phyloP scores from a whole-genome alignment of 1,140 invertebrate species.

The Magallana angulata region DNA sequence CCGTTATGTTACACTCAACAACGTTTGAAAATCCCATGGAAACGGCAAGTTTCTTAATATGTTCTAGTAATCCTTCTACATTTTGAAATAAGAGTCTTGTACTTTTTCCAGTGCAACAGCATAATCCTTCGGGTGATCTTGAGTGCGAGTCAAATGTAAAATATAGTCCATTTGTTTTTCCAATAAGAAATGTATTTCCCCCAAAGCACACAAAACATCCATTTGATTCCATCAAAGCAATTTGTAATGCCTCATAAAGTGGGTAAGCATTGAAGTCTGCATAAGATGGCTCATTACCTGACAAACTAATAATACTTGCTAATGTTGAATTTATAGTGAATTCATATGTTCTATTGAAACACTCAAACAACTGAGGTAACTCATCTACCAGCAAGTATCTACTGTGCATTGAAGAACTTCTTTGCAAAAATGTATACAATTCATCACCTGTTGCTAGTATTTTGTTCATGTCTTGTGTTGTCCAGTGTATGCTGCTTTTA shows the following conservation, averaged over 20 bases:
- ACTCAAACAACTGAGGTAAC: not conserved
- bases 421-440: constrained; percentile 24
- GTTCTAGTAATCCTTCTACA: too few species aligned
- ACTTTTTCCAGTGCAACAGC: too few species aligned
- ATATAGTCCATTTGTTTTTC: too few species aligned
- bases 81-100: too few species aligned
- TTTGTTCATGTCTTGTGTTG: not conserved
- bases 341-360: not conserved
- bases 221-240: not conserved
- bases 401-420: not conserved
- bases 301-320: too few species aligned
- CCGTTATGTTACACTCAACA: too few species aligned
- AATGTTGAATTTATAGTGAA: not conserved
- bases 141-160: too few species aligned
- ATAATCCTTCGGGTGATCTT: too few species aligned
- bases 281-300: not conserved
- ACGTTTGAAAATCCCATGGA: too few species aligned
- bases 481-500: constrained; percentile 14
- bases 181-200: too few species aligned
- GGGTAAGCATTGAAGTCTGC: constrained; percentile 11
- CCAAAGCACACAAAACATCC: not conserved
- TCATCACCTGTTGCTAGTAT: constrained; percentile 28
- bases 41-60: too few species aligned
- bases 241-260: not conserved
- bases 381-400: constrained; percentile 6